Evolutionary conservation across 2,113 vertebrate genomes (phyloP), one percentile per base, ranked within the genome.

Genomic region (Raphicerus campestris): DNA sequence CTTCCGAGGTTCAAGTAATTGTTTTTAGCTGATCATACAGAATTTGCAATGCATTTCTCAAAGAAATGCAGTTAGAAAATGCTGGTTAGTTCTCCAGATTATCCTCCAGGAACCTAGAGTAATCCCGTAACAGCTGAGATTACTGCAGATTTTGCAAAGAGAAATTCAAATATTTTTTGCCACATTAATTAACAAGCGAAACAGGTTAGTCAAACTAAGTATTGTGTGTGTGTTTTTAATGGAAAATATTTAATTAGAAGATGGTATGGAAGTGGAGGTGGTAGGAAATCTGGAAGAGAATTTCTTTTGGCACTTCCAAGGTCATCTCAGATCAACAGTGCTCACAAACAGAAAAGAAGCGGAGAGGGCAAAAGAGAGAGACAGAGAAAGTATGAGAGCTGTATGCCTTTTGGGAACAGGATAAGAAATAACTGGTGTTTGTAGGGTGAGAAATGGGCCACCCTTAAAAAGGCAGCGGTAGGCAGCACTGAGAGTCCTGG

Each of bases 101-200:
- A 93, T 88, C 16, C 26, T 91, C 82, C 56, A 91, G 51, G 60
- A 95, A 85, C 17, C 77, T 83, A 73, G 66, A 81, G n/a, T 75
- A 93, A 66, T 91, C 11, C 30, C 7, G 22, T n/a, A 16, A 75
- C 5, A 83, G 32, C 49, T 93, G 56, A 93, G 82, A 97, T 82
- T 45, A 63, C 22, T 63, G 8, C 5, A 55, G 78, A 73, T 78
- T 73, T 93, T 93, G 30, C 45, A 91, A 75, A 73, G 45, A 83
- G 58, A 89, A 84, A 86, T 24, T 58, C 20, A 93, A 90, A 83
- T 91, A 35, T 75, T 87, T 92, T 95, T 95, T 92, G 91, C 22
- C 83, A 81, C 14, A 75, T 88, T 75, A 61, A 96, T 73, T 35
- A 93, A 87, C 58, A 78, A 94, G 19, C 35, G 84, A 86, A 86